Evolutionary conservation across 2,113 vertebrate genomes (phyloP).

Genomic region (Pterocles gutturalis): DNA sequence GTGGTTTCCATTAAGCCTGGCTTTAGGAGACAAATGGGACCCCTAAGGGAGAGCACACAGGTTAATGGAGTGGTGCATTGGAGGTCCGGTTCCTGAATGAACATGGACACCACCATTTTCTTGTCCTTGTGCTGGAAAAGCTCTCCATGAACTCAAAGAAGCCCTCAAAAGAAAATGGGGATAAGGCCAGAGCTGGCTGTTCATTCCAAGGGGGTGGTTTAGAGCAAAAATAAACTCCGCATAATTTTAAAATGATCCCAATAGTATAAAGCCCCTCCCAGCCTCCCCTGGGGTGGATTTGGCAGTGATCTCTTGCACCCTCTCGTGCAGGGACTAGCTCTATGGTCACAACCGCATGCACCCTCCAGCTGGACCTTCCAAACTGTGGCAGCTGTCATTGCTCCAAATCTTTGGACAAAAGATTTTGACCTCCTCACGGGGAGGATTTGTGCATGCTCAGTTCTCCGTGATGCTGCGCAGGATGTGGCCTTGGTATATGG

Average conservation of each 20-base stretch:
- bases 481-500: neutral
- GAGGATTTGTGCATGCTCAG: neutral
- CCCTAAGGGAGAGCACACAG: neutral
- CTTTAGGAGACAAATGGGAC: neutral
- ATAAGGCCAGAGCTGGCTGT: neutral
- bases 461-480: neutral
- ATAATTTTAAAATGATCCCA: neutral
- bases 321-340: neutral
- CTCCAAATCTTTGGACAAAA: neutral
- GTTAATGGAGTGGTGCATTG: neutral
- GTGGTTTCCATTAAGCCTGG: neutral
- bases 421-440: neutral
- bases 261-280: neutral
- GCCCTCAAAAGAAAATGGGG: neutral
- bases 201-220: neutral
- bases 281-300: neutral
- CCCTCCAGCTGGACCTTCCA: neutral
- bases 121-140: neutral
- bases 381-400: neutral
- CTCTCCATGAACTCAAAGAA: neutral
- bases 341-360: accelerated
- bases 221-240: neutral
- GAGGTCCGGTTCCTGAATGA: neutral
- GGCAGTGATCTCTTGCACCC: neutral
- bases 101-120: neutral